Base-by-base conservation (phyloP, 2,888 invertebrate species). In the Chymomyza fuscimana region DNA sequence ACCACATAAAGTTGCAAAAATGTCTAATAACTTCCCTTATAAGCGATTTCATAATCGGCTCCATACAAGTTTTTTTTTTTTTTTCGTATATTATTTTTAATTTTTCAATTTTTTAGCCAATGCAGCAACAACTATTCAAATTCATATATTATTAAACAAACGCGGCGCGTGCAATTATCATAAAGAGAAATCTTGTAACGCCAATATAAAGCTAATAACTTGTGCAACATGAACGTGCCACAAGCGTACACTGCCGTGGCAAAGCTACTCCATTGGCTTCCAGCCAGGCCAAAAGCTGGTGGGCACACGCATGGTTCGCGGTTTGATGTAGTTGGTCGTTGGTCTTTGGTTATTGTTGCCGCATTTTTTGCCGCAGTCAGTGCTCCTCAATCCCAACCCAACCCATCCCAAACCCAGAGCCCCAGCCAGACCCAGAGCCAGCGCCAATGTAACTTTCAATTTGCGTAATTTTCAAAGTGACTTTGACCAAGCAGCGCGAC, bases 401-500 rank as follows among this genome's bases (percentile, higher is more conserved):
- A 1, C 19, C 19, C 19, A 19, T 32, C 7, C 59, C 50, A 25
- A 46, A 15, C 10, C 40, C 40, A 6, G 59, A 67, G 67, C 65
- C 77, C 63, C 56, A 74, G 65, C 50, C 51, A 51, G n/a, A 29
- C 52, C 54, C 32, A 58, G 29, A 29, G 61, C 12, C 19, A n/a
- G 15, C 16, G 82, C 75, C 82, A 82, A 82, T 79, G 87, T 79
- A 87, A 87, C 81, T 87, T 86, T 84, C 84, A 87, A 84, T 84
- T 84, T 84, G 88, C 88, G 86, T 84, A 84, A 86, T 83, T 84
- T 84, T 76, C 78, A 78, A 73, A 84, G 80, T 79, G 79, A 77
- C 67, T 74, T 56, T 12, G 56, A 60, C 54, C 67, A 71, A 63
- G 65, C 51, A 66, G 70, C 77, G 65, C 74, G 68, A 72, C 72